Base-by-base conservation (phyloP, 2,888 invertebrate species). In the Meloe dianella region DNA sequence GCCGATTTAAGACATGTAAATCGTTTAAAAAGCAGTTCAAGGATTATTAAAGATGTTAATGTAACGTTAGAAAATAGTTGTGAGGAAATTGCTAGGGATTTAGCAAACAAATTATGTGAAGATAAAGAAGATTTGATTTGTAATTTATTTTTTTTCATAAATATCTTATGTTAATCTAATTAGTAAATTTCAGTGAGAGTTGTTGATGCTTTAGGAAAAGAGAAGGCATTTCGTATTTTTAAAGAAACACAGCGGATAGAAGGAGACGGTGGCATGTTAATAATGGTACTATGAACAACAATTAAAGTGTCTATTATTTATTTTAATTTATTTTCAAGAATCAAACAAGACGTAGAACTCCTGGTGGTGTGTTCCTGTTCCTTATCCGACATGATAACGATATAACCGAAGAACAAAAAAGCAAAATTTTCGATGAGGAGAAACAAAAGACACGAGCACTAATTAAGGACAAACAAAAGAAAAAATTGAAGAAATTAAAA, bases 291-390 rank as follows among this genome's bases (percentile, higher is more conserved):
- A 35, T 61, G 24, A 47, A n/a, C 24, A 30, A 41, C 17, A 6
- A 41, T 4, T 41, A 17, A 8, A 65, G 41, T 64, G 41, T 35
- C 22, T 20, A 41, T 17, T 62, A 54, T 63, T 14, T 59, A 63
- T 35, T 57, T 20, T 58, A 47, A 59, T 58, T 59, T 32, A 47
- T 58, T 29, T 27, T 47, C 20, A 22, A 91, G 91, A 93, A 94
- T 83, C 91, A 92, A 58, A 88, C 87, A 8, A 88, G 96, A 63
- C 88, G 95, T 62, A 87, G 96, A 71, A 96, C 95, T 6, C 91
- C 95, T 0, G 96, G 96, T 12, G 96, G 96, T 24, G 90, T 96
- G 57, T 96, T 91, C 83, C 86, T 96, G 56, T 92, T 91, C 81
- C 85, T 95, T n/a, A 84, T 95, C 24, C 92, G 93, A 81, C 88